Percentiles rank a stretch among this genome's conserved stretches.
Conservation (phyloP, 2,888 invertebrate genomes). For the Digitonthophagus gazella region DNA sequence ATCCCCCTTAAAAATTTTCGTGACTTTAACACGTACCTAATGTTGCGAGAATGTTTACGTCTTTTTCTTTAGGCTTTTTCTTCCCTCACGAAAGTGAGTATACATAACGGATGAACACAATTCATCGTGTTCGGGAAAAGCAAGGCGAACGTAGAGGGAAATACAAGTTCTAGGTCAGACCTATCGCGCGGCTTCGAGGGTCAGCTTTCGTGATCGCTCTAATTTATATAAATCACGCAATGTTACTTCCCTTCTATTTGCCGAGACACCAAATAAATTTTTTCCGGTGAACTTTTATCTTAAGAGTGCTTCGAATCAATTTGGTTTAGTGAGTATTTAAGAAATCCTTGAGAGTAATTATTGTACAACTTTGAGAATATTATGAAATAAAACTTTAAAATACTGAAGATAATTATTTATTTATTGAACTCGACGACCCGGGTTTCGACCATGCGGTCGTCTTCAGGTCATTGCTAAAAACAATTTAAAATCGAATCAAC, state of each 20-base stretch:
- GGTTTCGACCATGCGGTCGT: too few relatives aligned
- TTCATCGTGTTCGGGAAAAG: background rate
- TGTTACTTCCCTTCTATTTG: conserved; percentile 10
- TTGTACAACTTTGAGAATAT: too few relatives aligned
- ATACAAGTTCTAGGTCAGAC: background rate
- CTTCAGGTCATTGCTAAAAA: too few relatives aligned
- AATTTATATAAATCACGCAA: conserved; percentile 17
- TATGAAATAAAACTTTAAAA: too few relatives aligned
- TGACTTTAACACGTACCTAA: background rate
- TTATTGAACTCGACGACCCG: too few relatives aligned
- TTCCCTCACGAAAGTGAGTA: background rate
- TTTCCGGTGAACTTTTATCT: background rate
- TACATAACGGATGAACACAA: background rate
- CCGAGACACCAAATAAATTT: background rate
- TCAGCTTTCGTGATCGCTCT: conserved; percentile 2
- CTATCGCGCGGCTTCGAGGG: background rate
- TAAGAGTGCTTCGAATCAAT: too few relatives aligned
- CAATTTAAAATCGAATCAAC: too few relatives aligned
- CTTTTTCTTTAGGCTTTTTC: background rate
- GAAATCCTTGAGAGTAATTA: too few relatives aligned
- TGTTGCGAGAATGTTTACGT: background rate
- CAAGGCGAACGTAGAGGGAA: background rate
- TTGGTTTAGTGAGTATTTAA: too few relatives aligned
- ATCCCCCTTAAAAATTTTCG: too few relatives aligned
- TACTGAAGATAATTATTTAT: too few relatives aligned